A percentile compares a stretch with the other conserved stretches of the same genome.
phyloP scores from a whole-genome alignment of 2,113 vertebrate genomes.

The Uria aalge region DNA sequence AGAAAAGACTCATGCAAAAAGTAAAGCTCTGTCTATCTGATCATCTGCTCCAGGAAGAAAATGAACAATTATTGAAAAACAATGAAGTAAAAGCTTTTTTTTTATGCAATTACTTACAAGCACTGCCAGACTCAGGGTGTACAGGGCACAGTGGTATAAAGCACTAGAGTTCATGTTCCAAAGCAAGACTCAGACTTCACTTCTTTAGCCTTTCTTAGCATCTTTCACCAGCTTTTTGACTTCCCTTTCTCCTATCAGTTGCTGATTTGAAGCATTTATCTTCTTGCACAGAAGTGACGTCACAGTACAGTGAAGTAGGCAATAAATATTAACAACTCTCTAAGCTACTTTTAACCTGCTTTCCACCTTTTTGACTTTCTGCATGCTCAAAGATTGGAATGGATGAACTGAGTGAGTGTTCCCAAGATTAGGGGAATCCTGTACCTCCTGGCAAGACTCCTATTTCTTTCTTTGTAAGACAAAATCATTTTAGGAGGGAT shows the following conservation, averaged over 20 bases:
- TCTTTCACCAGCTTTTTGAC: not conserved
- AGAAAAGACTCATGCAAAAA: not conserved
- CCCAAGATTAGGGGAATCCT: not conserved
- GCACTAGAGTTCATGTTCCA: not conserved
- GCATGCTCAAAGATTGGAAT: not conserved
- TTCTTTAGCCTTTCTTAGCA: not conserved
- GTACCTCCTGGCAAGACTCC: not conserved
- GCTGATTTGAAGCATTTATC: slow-evolving; percentile 17
- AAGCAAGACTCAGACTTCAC: not conserved
- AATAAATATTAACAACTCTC: slow-evolving; percentile 47
- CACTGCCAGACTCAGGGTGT: not conserved
- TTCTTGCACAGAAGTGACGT: slow-evolving; percentile 3
- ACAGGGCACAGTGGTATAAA: not conserved
- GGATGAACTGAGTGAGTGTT: not conserved
- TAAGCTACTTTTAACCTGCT: not conserved
- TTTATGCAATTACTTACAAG: slow-evolving; percentile 55
- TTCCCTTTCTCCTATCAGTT: not conserved
- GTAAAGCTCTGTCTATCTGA: not conserved
- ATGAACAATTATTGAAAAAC: not conserved
- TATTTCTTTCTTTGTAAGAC: not conserved
- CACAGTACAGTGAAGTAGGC: not conserved
- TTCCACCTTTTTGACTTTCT: not conserved
- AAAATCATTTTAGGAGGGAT: not conserved
- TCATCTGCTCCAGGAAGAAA: not conserved
- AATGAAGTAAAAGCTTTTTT: not conserved